Conservation (phyloP, 2,888 invertebrate species). For the Ptychoptera contaminata region DNA sequence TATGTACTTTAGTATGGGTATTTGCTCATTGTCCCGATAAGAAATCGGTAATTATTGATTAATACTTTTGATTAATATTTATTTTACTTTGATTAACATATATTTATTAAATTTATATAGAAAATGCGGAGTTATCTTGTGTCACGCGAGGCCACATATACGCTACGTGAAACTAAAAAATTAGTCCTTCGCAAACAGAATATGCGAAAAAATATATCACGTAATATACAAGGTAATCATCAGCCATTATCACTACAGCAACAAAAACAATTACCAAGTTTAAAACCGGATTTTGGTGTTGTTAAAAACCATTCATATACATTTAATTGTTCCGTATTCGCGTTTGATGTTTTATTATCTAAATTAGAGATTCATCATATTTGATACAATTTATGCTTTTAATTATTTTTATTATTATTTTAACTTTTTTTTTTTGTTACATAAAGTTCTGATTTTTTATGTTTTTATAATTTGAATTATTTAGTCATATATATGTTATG, state of each 20-base stretch:
- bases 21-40: conserved; percentile 32
- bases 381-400: not conserved
- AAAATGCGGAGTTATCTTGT: conserved; percentile 28
- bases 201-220: conserved; percentile 27
- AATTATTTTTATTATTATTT: conserved; percentile 1
- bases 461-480: no score
- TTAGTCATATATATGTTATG: no score
- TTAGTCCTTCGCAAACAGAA: conserved; percentile 30
- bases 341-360: conserved; percentile 26
- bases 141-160: conserved; percentile 25
- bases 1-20: conserved; percentile 51
- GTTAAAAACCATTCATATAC: conserved; percentile 24
- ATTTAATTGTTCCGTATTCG: conserved; percentile 28
- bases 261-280: conserved; percentile 18
- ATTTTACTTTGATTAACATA: no score
- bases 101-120: conserved; percentile 14
- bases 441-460: no score
- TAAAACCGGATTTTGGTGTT: conserved; percentile 30
- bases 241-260: not conserved
- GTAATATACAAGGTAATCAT: conserved; percentile 5
- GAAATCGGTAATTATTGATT: conserved; percentile 18
- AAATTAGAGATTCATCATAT: conserved; percentile 19
- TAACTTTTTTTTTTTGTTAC: conserved; percentile 1
- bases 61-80: no score
- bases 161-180: conserved; percentile 29